Percentiles rank a stretch among this genome's conserved stretches.
These are phyloP conservation scores for Capitella teleta DNA, from an alignment of 1,140 invertebrate species.

Conservation along the genomic window DNA sequence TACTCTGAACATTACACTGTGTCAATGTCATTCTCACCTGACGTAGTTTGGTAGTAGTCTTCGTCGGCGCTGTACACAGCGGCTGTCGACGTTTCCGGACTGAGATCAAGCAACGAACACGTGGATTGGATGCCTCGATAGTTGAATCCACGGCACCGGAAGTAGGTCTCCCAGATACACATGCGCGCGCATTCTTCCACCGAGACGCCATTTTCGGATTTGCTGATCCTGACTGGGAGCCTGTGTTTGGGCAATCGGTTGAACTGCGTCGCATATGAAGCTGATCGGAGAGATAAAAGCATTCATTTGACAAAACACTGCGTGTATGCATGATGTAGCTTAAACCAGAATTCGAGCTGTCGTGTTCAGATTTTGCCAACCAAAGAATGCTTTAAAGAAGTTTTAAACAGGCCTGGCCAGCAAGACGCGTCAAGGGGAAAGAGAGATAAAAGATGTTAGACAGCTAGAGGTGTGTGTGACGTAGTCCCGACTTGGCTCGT, in stretches of 20 bases:
- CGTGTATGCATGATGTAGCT: neutral
- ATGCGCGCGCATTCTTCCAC: constrained; percentile 30
- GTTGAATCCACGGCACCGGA: constrained; percentile 33
- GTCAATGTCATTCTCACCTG: constrained; percentile 14
- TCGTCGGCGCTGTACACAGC: constrained; percentile 9
- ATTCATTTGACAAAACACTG: neutral
- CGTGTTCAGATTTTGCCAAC: neutral
- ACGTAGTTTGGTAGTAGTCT: constrained; percentile 27
- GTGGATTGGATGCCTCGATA: constrained; percentile 19
- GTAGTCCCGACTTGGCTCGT: too few relatives aligned
- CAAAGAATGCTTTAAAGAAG: neutral
- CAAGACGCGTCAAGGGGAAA: neutral
- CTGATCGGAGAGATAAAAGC: neutral
- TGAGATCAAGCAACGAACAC: constrained; percentile 28
- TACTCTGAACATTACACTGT: neutral
- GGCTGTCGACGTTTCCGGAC: constrained; percentile 8
- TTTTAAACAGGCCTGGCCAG: neutral
- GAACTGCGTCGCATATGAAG: constrained; percentile 1
- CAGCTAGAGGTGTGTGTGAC: too few relatives aligned
- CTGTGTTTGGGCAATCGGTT: constrained; percentile 5
- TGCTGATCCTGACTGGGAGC: neutral
- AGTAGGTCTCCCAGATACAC: constrained; percentile 29
- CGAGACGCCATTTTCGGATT: neutral
- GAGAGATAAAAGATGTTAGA: neutral
- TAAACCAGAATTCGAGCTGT: neutral